Evolutionary conservation across 2,888 invertebrate species (phyloP), one percentile per base, ranked within the genome.

Genomic region (Ophion obscuratus): DNA sequence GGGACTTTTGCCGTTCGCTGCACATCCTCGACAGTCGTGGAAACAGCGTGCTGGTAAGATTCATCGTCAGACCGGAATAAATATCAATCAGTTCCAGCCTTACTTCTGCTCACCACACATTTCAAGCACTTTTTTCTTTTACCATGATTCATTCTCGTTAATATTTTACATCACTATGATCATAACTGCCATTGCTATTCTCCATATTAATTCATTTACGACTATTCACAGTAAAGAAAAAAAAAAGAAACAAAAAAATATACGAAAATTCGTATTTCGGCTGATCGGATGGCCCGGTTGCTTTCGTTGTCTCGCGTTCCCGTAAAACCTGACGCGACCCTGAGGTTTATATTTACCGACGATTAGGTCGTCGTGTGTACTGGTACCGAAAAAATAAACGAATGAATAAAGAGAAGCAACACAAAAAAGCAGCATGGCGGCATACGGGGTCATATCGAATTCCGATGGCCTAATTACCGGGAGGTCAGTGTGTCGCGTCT

Each of bases 21-120:
- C 96, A 96, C 93, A 95, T 96, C 91, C 95, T 96, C 95, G 96
- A 96, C 93, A 95, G 96, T 83, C 95, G 94, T 83, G 96, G 96
- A n/a, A 95, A 95, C 85, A 96, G 96, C 91, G 95, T 96, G 80
- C 93, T 96, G 92, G 94, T 91, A 92, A 93, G 93, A 85, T 90
- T 85, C 84, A 83, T 83, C 83, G 14, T 44, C 57, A 78, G 76
- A 59, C 66, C n/a, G 53, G 14, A 75, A 53, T 40, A 70, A 77
- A 77, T 40, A 59, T 75, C 74, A 78, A 53, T 83, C 47, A n/a
- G n/a, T 76, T 62, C 47, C 31, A n/a, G 20, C 17, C 40, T 7
- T 4, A 1, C 53, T 80, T 47, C 10, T 27, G 11, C 9, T 7
- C 3, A 53, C 53, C 17, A 5, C 5, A 4, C 17, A 53, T 11